These are phyloP conservation scores for Hepsetus odoe DNA, from an alignment of 2,113 vertebrate genomes.

Conservation along the genomic window DNA sequence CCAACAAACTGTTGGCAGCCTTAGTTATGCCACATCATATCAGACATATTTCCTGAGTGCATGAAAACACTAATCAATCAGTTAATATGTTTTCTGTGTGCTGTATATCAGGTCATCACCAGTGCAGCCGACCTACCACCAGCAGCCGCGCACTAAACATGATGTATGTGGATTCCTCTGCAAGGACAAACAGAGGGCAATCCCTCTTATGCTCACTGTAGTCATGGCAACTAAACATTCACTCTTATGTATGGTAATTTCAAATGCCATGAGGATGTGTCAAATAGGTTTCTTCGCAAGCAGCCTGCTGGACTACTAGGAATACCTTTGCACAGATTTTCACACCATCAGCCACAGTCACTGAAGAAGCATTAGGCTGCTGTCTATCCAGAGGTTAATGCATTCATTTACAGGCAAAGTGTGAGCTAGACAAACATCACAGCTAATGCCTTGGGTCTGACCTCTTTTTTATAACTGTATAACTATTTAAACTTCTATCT, in stretches of 20 bases:
- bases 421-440: conserved; percentile 1
- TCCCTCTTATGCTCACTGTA: conserved; percentile 46
- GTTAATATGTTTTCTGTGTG: background rate
- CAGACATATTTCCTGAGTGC: background rate
- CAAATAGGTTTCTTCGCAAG: conserved; percentile 10
- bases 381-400: conserved; percentile 15
- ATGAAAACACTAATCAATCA: conserved; percentile 20
- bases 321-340: conserved; percentile 17
- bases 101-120: background rate
- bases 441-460: background rate
- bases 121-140: background rate
- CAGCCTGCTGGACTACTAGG: background rate
- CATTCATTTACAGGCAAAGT: background rate
- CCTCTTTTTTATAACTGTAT: background rate
- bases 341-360: background rate
- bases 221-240: conserved; percentile 50
- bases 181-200: conserved; percentile 40
- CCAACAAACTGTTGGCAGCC: too few relatives aligned
- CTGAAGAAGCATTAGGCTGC: background rate
- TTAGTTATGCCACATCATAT: too few relatives aligned
- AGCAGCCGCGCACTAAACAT: conserved; percentile 23
- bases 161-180: conserved; percentile 24
- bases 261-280: conserved; percentile 26
- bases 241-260: conserved; percentile 42
- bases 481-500: too few relatives aligned